Evolutionary conservation across 1,140 invertebrate genomes (phyloP), one percentile per base, ranked within the genome.

Genomic region (Euborellia annulipes): DNA sequence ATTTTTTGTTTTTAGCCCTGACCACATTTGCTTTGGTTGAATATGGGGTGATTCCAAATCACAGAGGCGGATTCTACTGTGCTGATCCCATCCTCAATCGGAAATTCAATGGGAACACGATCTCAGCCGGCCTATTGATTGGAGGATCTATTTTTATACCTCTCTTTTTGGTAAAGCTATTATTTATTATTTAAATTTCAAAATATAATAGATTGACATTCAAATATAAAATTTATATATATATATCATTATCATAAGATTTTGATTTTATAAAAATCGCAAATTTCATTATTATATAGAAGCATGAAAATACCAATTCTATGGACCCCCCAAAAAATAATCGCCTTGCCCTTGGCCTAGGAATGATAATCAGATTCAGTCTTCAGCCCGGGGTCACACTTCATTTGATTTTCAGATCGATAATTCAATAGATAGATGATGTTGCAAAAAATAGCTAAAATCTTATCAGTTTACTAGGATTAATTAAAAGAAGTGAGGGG

Each of bases 41-140:
- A 53, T 60, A 65, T 13, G 68, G 65, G 16, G 42, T 63, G 0
- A 34, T 75, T 1, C 74, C 74, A 0, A 61, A 63, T 8, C 62
- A 65, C 13, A 63, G 62, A 39, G 53, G 67, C 2, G 76, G 75
- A 1, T 79, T 76, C 51, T 64, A 60, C 18, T 79, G 76, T 55
- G 70, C 73, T 45, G 76, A 79, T 51, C 73, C 73, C 2, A 69
- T 67, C 41, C 63, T 79, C 14, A 72, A 69, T 0, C 62, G 68
- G 42, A 68, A 68, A 32, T 78, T 62, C 48, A 65, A 54, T 0
- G 76, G 75, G 4, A 75, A 78, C 30, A 76, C 75, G 0, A 62
- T 79, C 9, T 65, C 39, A 13, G 7, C 46, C 0, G 49, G 46
- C 18, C 20, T 43, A n/a, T 44, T 55, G 11, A 27, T 55, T 20